Conservation (phyloP, 1,140 invertebrate genomes). For the Stenopsyche tienmushanensis region DNA sequence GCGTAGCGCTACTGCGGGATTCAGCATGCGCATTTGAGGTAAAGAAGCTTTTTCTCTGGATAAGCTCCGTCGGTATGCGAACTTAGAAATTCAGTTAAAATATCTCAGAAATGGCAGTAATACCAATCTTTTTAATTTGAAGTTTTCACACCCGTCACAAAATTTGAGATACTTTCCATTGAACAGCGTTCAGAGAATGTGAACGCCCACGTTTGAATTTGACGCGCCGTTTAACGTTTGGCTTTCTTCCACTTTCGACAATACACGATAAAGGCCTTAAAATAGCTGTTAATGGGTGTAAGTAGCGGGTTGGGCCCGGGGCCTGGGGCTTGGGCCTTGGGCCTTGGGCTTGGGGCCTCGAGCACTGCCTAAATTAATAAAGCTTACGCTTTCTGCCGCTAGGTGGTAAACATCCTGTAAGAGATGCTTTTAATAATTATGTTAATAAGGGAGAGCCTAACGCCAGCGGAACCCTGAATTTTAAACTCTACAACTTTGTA, state of each 20-base stretch:
- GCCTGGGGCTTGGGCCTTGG: background rate
- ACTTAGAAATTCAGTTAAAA: no score
- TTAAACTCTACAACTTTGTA: no score
- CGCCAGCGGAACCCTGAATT: no score
- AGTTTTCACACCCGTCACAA: background rate
- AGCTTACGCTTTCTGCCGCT: background rate
- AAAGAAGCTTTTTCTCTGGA: constrained; percentile 1
- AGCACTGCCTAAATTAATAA: constrained; percentile 3
- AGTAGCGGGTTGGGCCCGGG: background rate
- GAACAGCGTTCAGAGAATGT: no score
- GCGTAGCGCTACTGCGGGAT: background rate
- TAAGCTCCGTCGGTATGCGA: background rate
- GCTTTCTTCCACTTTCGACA: no score
- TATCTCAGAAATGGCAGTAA: no score
- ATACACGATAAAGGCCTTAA: no score
- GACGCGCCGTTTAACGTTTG: no score
- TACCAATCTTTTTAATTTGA: background rate
- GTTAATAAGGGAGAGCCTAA: no score
- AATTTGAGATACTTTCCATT: background rate
- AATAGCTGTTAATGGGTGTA: constrained; percentile 1
- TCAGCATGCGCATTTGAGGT: constrained; percentile 16
- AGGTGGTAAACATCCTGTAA: background rate
- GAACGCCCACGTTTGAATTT: no score
- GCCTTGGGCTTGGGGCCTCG: background rate
- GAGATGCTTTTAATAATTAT: background rate